phyloP scores from a whole-genome alignment of 2,888 invertebrate genomes.

The Synanthedon formicaeformis region DNA sequence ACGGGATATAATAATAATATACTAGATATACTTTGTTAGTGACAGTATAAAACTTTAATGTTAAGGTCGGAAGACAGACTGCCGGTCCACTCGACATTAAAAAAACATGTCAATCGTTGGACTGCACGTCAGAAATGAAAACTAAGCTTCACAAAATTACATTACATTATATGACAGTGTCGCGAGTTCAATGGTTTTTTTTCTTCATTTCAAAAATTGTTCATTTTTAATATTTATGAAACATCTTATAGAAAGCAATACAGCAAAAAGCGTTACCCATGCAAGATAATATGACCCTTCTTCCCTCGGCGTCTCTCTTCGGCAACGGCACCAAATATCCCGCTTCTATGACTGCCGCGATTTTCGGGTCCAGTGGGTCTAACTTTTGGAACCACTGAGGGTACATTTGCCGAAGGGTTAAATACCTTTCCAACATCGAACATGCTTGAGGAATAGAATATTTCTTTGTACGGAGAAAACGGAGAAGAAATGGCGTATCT shows the following conservation, averaged over 20 bases:
- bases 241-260: not conserved
- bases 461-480: conserved; percentile 89
- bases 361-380: conserved; percentile 81
- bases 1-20: not conserved
- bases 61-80: no score
- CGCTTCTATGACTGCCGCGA: conserved; percentile 83
- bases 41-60: not conserved
- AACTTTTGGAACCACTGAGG: conserved; percentile 88
- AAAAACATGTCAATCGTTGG: no score
- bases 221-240: no score
- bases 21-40: not conserved
- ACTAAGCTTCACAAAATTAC: no score
- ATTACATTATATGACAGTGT: no score
- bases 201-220: no score
- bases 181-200: no score
- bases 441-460: conserved; percentile 88
- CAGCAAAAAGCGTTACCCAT: conserved; percentile 68
- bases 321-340: conserved; percentile 83
- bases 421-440: conserved; percentile 87
- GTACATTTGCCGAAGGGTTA: conserved; percentile 85
- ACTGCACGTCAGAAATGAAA: no score
- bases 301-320: conserved; percentile 80
- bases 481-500: conserved; percentile 84
- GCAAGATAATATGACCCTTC: conserved; percentile 82
- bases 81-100: no score